Conservation (phyloP, 2,888 invertebrate genomes). For the Drosophila rellima region DNA sequence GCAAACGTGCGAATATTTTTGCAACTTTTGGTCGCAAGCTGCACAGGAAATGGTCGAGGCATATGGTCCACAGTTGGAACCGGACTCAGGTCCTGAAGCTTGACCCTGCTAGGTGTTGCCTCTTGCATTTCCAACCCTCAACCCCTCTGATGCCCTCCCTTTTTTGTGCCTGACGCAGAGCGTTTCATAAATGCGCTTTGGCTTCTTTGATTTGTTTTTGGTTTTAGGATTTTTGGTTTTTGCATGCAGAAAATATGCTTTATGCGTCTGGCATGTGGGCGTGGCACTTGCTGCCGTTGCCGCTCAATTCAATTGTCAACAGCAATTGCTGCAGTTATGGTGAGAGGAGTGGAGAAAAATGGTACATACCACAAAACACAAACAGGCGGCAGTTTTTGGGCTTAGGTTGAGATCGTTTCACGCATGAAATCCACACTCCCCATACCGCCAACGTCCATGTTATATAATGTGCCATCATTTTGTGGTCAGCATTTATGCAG, state of each 20-base stretch:
- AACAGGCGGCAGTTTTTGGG: constrained; percentile 68
- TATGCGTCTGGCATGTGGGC: constrained; percentile 70
- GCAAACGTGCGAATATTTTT: constrained; percentile 77
- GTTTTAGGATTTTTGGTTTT: constrained; percentile 45
- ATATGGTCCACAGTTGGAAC: constrained; percentile 46
- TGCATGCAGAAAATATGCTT: constrained; percentile 77
- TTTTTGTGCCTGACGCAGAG: neutral
- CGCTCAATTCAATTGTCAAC: constrained; percentile 79
- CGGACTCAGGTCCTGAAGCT: constrained; percentile 20
- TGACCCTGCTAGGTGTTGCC: constrained; percentile 52
- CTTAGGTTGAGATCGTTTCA: constrained; percentile 57
- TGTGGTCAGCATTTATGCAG: constrained; percentile 81
- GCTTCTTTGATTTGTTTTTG: constrained; percentile 65
- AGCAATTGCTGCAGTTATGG: constrained; percentile 40
- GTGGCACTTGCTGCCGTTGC: constrained; percentile 41
- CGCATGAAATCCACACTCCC: constrained; percentile 24
- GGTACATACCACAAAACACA: constrained; percentile 64
- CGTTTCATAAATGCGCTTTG: constrained; percentile 48
- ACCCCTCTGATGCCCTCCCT: neutral
- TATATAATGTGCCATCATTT: constrained; percentile 81
- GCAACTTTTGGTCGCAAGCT: constrained; percentile 76
- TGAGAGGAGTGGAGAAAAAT: neutral
- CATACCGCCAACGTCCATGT: constrained; percentile 32
- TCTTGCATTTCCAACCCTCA: neutral
- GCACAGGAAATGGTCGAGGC: constrained; percentile 73